phyloP scores from a whole-genome alignment of 2,113 vertebrate species.

The Geococcyx californianus region DNA sequence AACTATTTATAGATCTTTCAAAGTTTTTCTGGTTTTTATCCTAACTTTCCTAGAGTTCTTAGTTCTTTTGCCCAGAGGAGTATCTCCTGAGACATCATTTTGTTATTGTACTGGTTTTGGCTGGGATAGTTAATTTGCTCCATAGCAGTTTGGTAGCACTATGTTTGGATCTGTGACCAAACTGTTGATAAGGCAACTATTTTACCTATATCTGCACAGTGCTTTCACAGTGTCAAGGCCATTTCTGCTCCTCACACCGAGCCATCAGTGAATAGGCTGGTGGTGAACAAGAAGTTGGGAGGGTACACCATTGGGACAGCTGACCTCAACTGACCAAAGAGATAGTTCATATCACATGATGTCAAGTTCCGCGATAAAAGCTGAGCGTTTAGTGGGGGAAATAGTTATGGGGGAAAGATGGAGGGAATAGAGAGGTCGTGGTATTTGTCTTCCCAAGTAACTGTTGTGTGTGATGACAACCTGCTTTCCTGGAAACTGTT shows the following conservation, averaged over 20 bases:
- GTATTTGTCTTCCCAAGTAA: background rate
- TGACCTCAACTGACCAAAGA: background rate
- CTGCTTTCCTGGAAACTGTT: no score
- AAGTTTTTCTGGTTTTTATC: background rate
- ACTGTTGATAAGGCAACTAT: background rate
- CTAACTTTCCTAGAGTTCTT: background rate
- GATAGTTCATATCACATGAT: background rate
- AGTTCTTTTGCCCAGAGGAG: background rate
- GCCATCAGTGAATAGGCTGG: rapidly evolving
- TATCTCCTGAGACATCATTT: background rate
- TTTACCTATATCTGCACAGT: background rate
- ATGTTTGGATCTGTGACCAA: background rate
- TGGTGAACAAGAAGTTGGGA: background rate
- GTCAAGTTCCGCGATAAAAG: background rate
- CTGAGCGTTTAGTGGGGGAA: no score
- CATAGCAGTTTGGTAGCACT: background rate
- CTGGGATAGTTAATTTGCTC: background rate
- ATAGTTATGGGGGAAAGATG: background rate
- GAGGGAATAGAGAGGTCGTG: rapidly evolving
- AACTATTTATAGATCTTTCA: background rate
- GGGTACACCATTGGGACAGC: rapidly evolving
- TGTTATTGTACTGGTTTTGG: background rate
- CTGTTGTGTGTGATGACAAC: rapidly evolving
- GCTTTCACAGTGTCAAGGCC: background rate
- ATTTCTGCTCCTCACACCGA: background rate